Evolutionary conservation across 1,140 invertebrate genomes (phyloP).

Genomic region (Papilio machaon): DNA sequence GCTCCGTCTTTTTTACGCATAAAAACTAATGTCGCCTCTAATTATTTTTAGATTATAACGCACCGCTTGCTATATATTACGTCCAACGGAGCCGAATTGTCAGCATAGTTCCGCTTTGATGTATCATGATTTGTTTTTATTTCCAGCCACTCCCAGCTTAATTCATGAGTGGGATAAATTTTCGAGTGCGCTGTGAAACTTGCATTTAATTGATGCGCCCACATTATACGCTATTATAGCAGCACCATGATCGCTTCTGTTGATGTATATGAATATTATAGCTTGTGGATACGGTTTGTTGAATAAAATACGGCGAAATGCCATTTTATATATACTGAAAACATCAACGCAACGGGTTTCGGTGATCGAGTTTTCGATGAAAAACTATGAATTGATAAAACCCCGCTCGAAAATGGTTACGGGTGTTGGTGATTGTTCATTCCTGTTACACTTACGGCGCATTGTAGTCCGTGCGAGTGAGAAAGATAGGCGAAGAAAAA

Average conservation of each 20-base stretch:
- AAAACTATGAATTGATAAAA: slow-evolving; percentile 78
- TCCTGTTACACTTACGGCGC: slow-evolving; percentile 60
- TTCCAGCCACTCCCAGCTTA: slow-evolving; percentile 72
- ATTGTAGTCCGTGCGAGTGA: slow-evolving; percentile 46
- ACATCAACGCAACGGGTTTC: slow-evolving; percentile 62
- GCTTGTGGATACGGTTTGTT: slow-evolving; percentile 9
- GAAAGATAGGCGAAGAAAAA: slow-evolving; percentile 59
- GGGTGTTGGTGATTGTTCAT: slow-evolving; percentile 68
- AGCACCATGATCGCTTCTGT: slow-evolving; percentile 51
- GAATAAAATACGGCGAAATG: neutral
- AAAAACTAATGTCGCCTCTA: slow-evolving; percentile 80
- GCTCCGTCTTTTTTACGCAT: slow-evolving; percentile 77
- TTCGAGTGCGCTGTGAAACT: slow-evolving; percentile 65
- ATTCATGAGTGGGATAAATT: slow-evolving; percentile 77
- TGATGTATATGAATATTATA: slow-evolving; percentile 36
- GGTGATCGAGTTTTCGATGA: slow-evolving; percentile 69
- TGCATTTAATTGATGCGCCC: slow-evolving; percentile 70
- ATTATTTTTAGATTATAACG: slow-evolving; percentile 82
- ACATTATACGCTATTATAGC: slow-evolving; percentile 70
- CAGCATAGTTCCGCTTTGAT: slow-evolving; percentile 80
- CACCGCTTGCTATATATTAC: slow-evolving; percentile 78
- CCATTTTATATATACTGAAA: slow-evolving; percentile 61
- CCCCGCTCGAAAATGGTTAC: slow-evolving; percentile 66
- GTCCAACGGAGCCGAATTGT: slow-evolving; percentile 75
- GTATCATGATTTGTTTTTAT: slow-evolving; percentile 80